Base-by-base conservation (phyloP, 2,888 invertebrate species). In the Anoncus sp. region DNA sequence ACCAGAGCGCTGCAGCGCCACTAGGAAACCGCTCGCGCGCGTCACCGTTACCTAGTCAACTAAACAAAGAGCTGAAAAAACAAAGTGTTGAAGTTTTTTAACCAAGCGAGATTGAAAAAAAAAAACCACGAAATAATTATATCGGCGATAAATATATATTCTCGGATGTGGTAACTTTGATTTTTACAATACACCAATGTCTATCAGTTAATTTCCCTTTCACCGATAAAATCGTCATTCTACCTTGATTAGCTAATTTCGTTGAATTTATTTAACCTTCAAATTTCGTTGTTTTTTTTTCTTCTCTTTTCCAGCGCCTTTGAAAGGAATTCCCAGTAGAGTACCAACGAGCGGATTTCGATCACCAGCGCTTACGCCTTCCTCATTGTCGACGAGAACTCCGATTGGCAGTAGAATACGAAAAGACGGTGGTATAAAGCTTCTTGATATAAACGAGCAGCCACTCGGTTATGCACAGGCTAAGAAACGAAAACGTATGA, bases 361-460 rank as follows among this genome's bases (percentile, higher is more conserved):
- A 55, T 92, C 93, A 6, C 91, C 92, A n/a, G 90, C 92, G 4
- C 86, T 93, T 16, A 92, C 92, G 20, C 91, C 91, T 67, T 92
- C 92, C 14, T 87, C 92, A 2, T 89, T 92, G 82, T 92, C 93
- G 24, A 91, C 93, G 49, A 92, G 95, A 77, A 94, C 94, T 35
- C 94, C 94, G 38, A 95, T 93, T 66, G 95, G 93, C 69, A 90
- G 83, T 81, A 83, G 90, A 72, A 89, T 88, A 67, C 94, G 94
- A 85, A 98, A 95, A 92, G 98, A 97, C 90, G 96, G 98, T 66
- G 98, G 98, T 74, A 98, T 98, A 84, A 99, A 99, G 92, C 92
- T 99, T 59, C 92, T 99, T 45, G 98, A 98, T 90, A 98, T 99
- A 85, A 95, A 96, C 3, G 98, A 99, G 88, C 97, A 98, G 88